These are phyloP conservation scores for Frankliniella fusca DNA, from an alignment of 2,888 invertebrate genomes.

Conservation along the genomic window DNA sequence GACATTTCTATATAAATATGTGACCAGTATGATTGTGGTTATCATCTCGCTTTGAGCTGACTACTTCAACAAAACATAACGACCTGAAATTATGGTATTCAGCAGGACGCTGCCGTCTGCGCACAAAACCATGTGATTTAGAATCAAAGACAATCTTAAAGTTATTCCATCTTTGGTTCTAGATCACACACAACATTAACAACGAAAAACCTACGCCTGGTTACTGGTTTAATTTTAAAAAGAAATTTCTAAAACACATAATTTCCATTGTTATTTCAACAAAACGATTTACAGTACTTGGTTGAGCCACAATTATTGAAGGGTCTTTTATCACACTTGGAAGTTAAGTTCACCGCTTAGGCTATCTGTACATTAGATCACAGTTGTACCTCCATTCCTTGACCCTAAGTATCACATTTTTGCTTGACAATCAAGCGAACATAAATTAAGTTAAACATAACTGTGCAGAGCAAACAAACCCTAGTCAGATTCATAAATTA, in stretches of 20 bases:
- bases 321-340: conserved; percentile 22
- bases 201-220: neutral
- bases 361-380: conserved; percentile 22
- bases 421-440: conserved; percentile 2
- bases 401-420: conserved; percentile 16
- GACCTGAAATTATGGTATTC: neutral
- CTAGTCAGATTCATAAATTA: neutral
- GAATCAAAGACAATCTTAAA: neutral
- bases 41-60: neutral
- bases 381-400: conserved; percentile 13
- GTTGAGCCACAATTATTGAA: conserved; percentile 20
- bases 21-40: conserved; percentile 23
- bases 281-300: neutral
- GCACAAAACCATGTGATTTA: neutral
- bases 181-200: neutral
- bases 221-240: neutral
- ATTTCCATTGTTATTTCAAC: neutral
- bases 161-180: neutral
- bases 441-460: conserved; percentile 13
- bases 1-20: conserved; percentile 21
- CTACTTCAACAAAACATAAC: conserved; percentile 8
- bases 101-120: no score
- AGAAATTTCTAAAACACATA: neutral
- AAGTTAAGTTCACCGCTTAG: neutral
- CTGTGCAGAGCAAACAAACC: conserved; percentile 4